Evolutionary conservation across 2,113 vertebrate genomes (phyloP), one percentile per base, ranked within the genome.

Genomic region (Bos indicus): DNA sequence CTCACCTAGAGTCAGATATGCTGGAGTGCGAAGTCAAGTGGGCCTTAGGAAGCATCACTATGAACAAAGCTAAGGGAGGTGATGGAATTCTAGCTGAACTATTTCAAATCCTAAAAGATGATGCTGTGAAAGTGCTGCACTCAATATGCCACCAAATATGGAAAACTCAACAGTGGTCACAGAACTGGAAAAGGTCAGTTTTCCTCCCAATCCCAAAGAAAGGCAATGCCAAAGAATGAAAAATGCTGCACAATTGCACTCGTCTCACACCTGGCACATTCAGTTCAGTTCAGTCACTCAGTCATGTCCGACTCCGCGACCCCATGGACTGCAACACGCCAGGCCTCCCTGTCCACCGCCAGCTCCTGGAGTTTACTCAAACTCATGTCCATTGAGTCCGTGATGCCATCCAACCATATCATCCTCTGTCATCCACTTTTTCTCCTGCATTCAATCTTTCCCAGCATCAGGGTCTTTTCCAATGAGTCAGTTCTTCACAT

Each of bases 261-360:
- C n/a, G 21, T 36, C 64, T 71, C 17, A 71, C 64, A 71, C n/a
- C 64, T 71, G 17, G n/a, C 9, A 71, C n/a, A 36, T 36, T 67
- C 64, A 67, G 64, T 36, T 71, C 64, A 67, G 64, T 36, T 67
- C 33, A 36, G 64, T 71, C 7, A n/a, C n/a, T 71, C 64, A 71
- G n/a, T 71, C 2, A 0, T 36, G 64, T 71, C 8, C 0, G 1
- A 36, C 64, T 71, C 4, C 21, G n/a, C 0, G 2, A 71, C n/a
- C 17, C 64, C 9, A 71, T 21, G 17, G 17, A 71, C 17, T 67
- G 8, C 33, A 36, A 36, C 17, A 71, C 0, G 17, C 17, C 64
- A 71, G 64, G n/a, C 64, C 33, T 36, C n/a, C 64, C 33, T 36
- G 64, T 67, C 64, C 64, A 67, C 21, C 0, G 2, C 33, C 64